A percentile compares a stretch with the other conserved stretches of the same genome.
Conservation (phyloP, 2,113 vertebrate genomes). For the Gymnobelideus leadbeateri region DNA sequence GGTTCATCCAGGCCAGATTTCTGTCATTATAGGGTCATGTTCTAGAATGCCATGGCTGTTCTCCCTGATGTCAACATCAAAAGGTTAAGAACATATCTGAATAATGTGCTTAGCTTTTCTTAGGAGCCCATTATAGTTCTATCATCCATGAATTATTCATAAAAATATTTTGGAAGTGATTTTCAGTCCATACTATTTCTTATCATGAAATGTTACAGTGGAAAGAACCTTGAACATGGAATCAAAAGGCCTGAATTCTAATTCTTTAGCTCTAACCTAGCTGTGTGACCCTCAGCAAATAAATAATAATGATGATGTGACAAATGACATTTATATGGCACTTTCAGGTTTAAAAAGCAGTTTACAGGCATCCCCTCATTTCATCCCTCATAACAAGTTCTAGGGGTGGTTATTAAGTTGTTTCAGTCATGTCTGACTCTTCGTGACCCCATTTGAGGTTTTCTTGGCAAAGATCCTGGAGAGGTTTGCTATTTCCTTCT, state of each 20-base stretch:
- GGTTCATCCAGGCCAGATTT: not conserved
- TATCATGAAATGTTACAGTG: not conserved
- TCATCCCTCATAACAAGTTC: not conserved
- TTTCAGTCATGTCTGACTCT: not conserved
- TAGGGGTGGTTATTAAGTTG: no score
- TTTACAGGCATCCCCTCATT: not conserved
- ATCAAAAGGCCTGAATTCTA: not conserved
- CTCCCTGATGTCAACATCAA: conserved; percentile 14
- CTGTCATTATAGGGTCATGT: not conserved
- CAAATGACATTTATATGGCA: not conserved
- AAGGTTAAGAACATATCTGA: not conserved
- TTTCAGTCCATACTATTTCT: not conserved
- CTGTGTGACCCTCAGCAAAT: not conserved
- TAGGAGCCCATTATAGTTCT: not conserved
- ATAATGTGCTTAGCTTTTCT: not conserved
- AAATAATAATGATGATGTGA: not conserved
- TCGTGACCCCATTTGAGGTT: not conserved
- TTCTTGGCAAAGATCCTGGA: not conserved
- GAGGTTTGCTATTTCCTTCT: not conserved
- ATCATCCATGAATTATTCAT: not conserved
- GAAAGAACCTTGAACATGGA: not conserved
- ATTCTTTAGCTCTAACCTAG: not conserved
- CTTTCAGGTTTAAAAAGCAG: not conserved
- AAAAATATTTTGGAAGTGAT: not conserved
- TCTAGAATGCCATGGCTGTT: not conserved